Conservation (phyloP, 2,113 vertebrate species). For the Odocoileus virginianus region DNA sequence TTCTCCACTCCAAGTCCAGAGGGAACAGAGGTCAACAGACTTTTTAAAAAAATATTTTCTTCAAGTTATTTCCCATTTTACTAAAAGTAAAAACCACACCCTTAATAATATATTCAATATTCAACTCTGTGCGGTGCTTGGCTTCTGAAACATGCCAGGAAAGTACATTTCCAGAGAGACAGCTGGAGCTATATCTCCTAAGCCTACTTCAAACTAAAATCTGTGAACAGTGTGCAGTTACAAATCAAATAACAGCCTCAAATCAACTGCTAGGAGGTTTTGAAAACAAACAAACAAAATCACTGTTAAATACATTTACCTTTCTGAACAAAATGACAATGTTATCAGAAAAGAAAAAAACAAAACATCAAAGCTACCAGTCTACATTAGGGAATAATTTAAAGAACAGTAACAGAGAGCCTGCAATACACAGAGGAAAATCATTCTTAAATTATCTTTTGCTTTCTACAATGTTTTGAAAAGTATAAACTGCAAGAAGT, state of each 20-base stretch:
- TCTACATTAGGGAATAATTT: not conserved
- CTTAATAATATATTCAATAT: slow-evolving; percentile 4
- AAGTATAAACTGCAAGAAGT: slow-evolving; percentile 3
- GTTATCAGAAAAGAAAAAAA: not conserved
- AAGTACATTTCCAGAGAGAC: slow-evolving; percentile 19
- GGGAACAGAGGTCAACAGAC: not conserved
- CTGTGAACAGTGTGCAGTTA: slow-evolving; percentile 3
- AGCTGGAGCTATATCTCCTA: not conserved
- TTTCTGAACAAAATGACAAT: slow-evolving; percentile 39
- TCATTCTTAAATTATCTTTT: slow-evolving; percentile 50
- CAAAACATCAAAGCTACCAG: not conserved
- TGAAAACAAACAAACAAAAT: not conserved
- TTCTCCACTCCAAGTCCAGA: not conserved
- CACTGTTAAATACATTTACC: not conserved
- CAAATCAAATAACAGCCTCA: not conserved
- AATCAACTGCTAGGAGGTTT: not conserved
- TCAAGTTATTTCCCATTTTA: not conserved
- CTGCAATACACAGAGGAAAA: not conserved
- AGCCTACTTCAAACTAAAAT: slow-evolving; percentile 48
- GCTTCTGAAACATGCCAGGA: not conserved
- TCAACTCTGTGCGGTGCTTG: not conserved
- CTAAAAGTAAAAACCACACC: slow-evolving; percentile 34
- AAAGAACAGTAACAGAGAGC: not conserved
- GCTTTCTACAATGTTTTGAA: slow-evolving; percentile 21
- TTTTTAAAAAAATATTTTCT: not conserved